These are phyloP conservation scores for Oplegnathus fasciatus DNA, from an alignment of 2,113 vertebrate genomes.

Conservation along the genomic window DNA sequence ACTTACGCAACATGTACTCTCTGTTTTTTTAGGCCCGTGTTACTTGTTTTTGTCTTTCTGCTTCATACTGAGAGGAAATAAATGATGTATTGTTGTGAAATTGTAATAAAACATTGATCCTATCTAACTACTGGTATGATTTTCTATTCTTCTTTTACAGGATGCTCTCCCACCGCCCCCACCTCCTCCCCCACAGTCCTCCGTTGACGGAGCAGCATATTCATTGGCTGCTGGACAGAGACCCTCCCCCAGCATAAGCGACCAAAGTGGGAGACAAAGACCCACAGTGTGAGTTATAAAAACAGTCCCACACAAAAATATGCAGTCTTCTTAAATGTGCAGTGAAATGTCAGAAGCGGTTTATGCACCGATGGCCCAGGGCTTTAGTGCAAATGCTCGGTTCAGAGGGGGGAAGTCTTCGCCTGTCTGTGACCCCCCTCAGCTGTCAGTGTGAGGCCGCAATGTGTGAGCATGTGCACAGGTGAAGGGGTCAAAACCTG, in stretches of 20 bases:
- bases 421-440: slow-evolving; percentile 41
- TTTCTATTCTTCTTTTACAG: slow-evolving; percentile 68
- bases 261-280: slow-evolving; percentile 91
- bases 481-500: slow-evolving; percentile 72
- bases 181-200: slow-evolving; percentile 91
- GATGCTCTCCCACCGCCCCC: slow-evolving; percentile 87
- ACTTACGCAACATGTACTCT: slow-evolving; percentile 34
- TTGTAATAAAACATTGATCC: slow-evolving; percentile 25
- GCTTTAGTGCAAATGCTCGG: slow-evolving; percentile 26
- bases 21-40: slow-evolving; percentile 23
- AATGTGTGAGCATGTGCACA: slow-evolving; percentile 65
- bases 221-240: slow-evolving; percentile 87
- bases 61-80: not conserved
- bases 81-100: slow-evolving; percentile 1
- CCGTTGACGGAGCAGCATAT: slow-evolving; percentile 84
- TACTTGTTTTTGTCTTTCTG: slow-evolving; percentile 45
- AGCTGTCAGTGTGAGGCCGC: slow-evolving; percentile 61
- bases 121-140: slow-evolving; percentile 15
- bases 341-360: slow-evolving; percentile 64
- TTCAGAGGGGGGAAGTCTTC: slow-evolving; percentile 25
- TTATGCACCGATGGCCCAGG: slow-evolving; percentile 35
- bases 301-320: slow-evolving; percentile 65
- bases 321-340: slow-evolving; percentile 64
- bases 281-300: slow-evolving; percentile 94
- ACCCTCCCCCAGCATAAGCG: slow-evolving; percentile 84